Percentiles rank a stretch among this genome's conserved stretches.
These are phyloP conservation scores for Jaculus jaculus DNA, from an alignment of 2,113 vertebrate genomes.

Conservation along the genomic window DNA sequence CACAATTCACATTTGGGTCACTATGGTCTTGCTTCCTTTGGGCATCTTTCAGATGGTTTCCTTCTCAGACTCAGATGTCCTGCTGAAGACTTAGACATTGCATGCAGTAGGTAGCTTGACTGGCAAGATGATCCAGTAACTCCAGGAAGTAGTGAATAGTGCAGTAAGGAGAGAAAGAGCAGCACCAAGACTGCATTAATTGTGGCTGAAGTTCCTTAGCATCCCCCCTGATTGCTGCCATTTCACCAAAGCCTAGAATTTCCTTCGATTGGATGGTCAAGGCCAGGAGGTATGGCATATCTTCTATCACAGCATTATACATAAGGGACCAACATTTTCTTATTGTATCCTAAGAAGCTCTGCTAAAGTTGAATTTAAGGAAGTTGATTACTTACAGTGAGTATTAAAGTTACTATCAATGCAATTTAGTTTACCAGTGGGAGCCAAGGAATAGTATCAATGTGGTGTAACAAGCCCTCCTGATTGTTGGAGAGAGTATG, in stretches of 20 bases:
- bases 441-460: not conserved
- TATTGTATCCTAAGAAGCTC: not conserved
- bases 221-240: not conserved
- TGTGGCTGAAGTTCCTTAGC: not conserved
- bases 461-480: not conserved
- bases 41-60: not conserved
- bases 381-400: not conserved
- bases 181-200: not conserved
- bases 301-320: not conserved
- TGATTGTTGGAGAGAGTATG: not conserved
- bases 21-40: not conserved
- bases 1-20: constrained; percentile 27
- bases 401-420: not conserved
- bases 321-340: not conserved
- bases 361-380: not conserved
- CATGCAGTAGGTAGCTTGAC: not conserved
- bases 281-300: not conserved
- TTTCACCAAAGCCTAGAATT: not conserved
- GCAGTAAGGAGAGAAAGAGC: not conserved
- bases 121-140: not conserved
- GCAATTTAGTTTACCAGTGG: not conserved
- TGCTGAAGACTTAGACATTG: not conserved
- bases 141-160: not conserved
- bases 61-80: not conserved
- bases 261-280: not conserved